These are phyloP conservation scores for Circaetus cinerascens DNA, from an alignment of 2,113 vertebrate genomes.

Conservation along the genomic window DNA sequence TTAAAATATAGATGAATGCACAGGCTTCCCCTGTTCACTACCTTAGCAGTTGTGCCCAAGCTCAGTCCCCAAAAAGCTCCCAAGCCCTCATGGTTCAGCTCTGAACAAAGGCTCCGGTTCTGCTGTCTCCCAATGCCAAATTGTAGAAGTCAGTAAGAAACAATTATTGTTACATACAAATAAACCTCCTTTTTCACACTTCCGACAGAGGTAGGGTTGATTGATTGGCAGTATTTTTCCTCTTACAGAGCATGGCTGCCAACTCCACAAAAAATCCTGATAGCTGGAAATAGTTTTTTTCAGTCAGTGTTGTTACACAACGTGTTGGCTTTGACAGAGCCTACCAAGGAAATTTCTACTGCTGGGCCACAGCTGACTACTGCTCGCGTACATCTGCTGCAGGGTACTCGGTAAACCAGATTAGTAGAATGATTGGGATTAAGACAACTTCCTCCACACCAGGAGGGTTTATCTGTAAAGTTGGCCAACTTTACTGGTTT, in stretches of 20 bases:
- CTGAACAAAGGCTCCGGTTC: not conserved
- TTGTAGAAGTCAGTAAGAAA: not conserved
- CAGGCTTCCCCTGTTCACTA: not conserved
- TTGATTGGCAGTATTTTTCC: not conserved
- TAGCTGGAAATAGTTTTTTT: not conserved
- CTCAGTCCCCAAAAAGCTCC: not conserved
- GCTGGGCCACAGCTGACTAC: not conserved
- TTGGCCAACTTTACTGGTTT: not conserved
- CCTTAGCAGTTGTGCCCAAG: not conserved
- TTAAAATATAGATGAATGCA: not conserved
- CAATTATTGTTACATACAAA: not conserved
- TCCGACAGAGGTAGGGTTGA: not conserved
- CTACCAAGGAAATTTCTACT: not conserved
- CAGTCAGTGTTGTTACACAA: not conserved
- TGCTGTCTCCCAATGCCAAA: not conserved
- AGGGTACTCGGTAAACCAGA: accelerated
- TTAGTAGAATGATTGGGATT: not conserved
- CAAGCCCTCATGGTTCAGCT: not conserved
- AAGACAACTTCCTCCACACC: not conserved
- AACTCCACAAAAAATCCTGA: not conserved
- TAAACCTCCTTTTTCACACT: not conserved
- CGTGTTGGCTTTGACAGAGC: not conserved
- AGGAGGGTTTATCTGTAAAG: not conserved
- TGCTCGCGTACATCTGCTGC: accelerated
- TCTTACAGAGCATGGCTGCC: not conserved